Percentiles rank a stretch among this genome's conserved stretches.
Evolutionary conservation across 1,140 invertebrate species (phyloP).

Genomic region (Chymomyza costata): DNA sequence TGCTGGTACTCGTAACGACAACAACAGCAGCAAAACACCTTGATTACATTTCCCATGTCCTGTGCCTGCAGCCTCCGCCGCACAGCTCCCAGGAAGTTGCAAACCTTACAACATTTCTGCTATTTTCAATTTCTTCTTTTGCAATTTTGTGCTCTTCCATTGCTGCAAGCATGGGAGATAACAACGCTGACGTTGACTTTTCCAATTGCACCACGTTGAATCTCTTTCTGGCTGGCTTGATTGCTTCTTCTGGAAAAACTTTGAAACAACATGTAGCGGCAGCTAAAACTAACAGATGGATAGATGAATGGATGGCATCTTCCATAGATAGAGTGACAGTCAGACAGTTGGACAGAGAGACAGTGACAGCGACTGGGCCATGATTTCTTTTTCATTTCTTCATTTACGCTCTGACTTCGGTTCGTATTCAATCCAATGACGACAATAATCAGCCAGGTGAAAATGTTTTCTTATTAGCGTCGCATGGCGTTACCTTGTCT

Average conservation of each 20-base stretch:
- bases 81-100: no score
- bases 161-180: slow-evolving; percentile 49
- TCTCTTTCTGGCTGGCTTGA: slow-evolving; percentile 12
- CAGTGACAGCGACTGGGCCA: slow-evolving; percentile 5
- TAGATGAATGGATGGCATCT: slow-evolving; percentile 13
- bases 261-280: slow-evolving; percentile 49
- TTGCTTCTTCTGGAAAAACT: slow-evolving; percentile 55
- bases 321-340: slow-evolving; percentile 3
- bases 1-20: slow-evolving; percentile 32
- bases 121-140: slow-evolving; percentile 48
- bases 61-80: no score
- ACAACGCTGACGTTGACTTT: slow-evolving; percentile 59
- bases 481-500: no score
- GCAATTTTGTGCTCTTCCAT: slow-evolving; percentile 25
- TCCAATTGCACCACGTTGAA: slow-evolving; percentile 45
- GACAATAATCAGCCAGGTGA: slow-evolving; percentile 47
- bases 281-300: slow-evolving; percentile 50
- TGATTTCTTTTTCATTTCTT: slow-evolving; percentile 26
- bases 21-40: slow-evolving; percentile 18
- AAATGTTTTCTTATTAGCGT: slow-evolving; percentile 51
- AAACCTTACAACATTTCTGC: slow-evolving; percentile 47
- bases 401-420: slow-evolving; percentile 16
- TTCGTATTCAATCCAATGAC: slow-evolving; percentile 47
- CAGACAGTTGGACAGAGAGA: no score
- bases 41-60: slow-evolving; percentile 52